Conservation (phyloP, 1,140 invertebrate genomes). For the Rhizoglyphus robini region DNA sequence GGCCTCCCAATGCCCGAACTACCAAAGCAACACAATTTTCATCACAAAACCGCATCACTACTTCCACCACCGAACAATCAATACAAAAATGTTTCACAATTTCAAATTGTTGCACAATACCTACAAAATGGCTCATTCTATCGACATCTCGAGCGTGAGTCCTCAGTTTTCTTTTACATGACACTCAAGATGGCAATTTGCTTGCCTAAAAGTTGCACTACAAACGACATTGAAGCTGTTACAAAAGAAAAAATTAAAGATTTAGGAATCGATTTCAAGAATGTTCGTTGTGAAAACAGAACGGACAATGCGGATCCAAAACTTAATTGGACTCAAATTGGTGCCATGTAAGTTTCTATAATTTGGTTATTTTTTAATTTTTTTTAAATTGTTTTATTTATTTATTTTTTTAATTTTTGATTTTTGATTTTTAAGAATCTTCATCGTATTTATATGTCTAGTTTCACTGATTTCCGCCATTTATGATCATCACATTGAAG, state of each 20-base stretch:
- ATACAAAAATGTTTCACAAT: not conserved
- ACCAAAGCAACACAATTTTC: not conserved
- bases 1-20: not conserved
- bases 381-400: too few relatives aligned
- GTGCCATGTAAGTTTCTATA: constrained; percentile 3
- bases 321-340: not conserved
- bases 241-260: not conserved
- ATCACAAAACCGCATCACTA: not conserved
- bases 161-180: not conserved
- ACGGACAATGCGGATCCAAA: not conserved
- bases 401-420: not conserved
- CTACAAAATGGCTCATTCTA: too few relatives aligned
- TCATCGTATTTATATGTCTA: not conserved
- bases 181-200: constrained; percentile 16
- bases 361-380: too few relatives aligned
- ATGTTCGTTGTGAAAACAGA: not conserved
- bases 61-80: not conserved
- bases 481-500: too few relatives aligned
- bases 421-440: not conserved
- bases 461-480: not conserved
- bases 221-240: constrained; percentile 7
- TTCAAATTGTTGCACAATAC: not conserved
- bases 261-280: not conserved
- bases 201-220: constrained; percentile 16
- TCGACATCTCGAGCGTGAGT: too few relatives aligned